Conservation (phyloP, 2,888 invertebrate genomes). For the Onchidella celtica region DNA sequence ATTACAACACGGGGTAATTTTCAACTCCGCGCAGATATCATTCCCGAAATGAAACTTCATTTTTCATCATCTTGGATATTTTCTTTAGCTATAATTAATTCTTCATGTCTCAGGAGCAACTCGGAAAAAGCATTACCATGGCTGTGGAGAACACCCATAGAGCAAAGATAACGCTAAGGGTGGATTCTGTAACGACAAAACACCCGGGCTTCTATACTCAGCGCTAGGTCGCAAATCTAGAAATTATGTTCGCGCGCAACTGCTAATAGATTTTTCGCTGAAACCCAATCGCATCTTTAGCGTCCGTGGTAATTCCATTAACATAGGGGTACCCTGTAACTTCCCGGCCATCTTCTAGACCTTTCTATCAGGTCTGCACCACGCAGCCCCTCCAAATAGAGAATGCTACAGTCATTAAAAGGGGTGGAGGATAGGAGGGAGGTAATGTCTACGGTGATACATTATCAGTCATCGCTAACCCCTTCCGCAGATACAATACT, state of each 20-base stretch:
- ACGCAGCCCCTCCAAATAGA: neutral
- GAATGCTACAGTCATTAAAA: constrained; percentile 12
- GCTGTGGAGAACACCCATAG: constrained; percentile 27
- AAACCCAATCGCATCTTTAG: constrained; percentile 36
- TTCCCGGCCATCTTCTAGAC: neutral
- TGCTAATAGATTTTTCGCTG: constrained; percentile 34
- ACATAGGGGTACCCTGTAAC: neutral
- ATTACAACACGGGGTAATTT: constrained; percentile 21
- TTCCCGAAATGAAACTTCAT: constrained; percentile 7
- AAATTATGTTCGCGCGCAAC: constrained; percentile 29
- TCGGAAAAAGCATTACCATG: constrained; percentile 37
- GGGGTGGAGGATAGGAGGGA: too few species aligned
- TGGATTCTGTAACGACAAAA: neutral
- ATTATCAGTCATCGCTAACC: neutral
- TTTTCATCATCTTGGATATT: constrained; percentile 36
- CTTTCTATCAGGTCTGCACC: too few species aligned
- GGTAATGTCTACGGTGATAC: neutral
- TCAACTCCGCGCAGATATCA: neutral
- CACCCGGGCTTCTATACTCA: neutral
- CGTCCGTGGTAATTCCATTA: constrained; percentile 32
- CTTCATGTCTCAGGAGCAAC: constrained; percentile 18
- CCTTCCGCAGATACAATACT: constrained; percentile 19
- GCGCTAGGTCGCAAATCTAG: constrained; percentile 28
- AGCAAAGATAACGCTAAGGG: constrained; percentile 16
- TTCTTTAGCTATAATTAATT: constrained; percentile 43